A percentile compares a stretch with the other conserved stretches of the same genome.
phyloP scores from a whole-genome alignment of 2,113 vertebrate species.

The Castor canadensis region DNA sequence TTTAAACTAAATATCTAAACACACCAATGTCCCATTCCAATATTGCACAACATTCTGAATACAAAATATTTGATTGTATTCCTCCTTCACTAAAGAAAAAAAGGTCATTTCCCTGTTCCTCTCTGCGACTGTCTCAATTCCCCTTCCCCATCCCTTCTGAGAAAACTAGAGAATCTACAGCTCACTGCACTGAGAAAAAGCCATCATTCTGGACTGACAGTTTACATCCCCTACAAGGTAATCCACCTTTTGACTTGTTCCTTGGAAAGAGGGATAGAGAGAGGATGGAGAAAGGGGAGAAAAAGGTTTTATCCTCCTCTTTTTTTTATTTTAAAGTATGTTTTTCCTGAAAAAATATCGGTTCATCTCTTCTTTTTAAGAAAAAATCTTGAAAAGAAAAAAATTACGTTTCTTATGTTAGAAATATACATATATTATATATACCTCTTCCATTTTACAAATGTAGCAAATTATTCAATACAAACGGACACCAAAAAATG shows the following conservation, averaged over 20 bases:
- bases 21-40: slow-evolving; percentile 88
- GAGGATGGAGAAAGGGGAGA: slow-evolving; percentile 77
- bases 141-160: slow-evolving; percentile 62
- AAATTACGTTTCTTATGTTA: slow-evolving; percentile 88
- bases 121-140: slow-evolving; percentile 59
- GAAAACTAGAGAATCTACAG: slow-evolving; percentile 18
- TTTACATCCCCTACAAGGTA: slow-evolving; percentile 68
- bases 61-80: slow-evolving; percentile 88
- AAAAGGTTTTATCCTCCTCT: slow-evolving; percentile 80
- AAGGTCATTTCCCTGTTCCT: slow-evolving; percentile 63
- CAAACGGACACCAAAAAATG: slow-evolving; percentile 88
- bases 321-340: slow-evolving; percentile 86
- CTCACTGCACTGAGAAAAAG: slow-evolving; percentile 58
- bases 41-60: slow-evolving; percentile 93
- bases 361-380: slow-evolving; percentile 87
- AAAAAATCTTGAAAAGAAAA: slow-evolving; percentile 90
- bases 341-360: slow-evolving; percentile 91
- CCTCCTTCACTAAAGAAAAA: slow-evolving; percentile 85
- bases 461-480: slow-evolving; percentile 92
- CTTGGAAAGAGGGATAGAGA: slow-evolving; percentile 68
- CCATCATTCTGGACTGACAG: slow-evolving; percentile 74
- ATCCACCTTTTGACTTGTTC: slow-evolving; percentile 74
- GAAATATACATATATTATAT: slow-evolving; percentile 93
- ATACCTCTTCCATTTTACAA: slow-evolving; percentile 92
- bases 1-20: slow-evolving; percentile 90